phyloP scores from a whole-genome alignment of 2,797 vertebrate species.

The Rhyacichthys aspro region DNA sequence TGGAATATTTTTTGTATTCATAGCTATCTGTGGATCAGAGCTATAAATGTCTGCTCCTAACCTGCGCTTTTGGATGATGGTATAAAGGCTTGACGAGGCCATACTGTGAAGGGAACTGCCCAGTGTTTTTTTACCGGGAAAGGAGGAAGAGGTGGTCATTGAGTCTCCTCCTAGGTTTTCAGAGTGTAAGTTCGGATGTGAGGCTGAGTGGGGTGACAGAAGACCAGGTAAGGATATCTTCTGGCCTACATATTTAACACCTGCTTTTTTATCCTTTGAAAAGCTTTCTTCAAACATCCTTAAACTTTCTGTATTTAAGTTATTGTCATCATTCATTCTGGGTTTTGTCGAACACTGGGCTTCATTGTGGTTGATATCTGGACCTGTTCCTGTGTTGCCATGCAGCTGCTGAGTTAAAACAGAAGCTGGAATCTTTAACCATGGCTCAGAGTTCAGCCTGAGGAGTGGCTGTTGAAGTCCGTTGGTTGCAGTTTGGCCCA shows the following conservation, averaged over 20 bases:
- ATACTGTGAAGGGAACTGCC: conserved; percentile 27
- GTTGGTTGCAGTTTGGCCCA: conserved; percentile 17
- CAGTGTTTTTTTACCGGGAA: conserved; percentile 23
- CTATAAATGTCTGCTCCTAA: conserved; percentile 82
- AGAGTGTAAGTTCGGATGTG: conserved; percentile 69
- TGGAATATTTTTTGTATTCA: conserved; percentile 21
- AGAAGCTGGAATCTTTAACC: conserved; percentile 81
- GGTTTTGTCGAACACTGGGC: conserved; percentile 67
- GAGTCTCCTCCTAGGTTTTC: conserved; percentile 38
- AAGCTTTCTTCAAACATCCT: conserved; percentile 63
- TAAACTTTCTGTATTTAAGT: conserved; percentile 40
- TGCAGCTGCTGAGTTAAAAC: conserved; percentile 72
- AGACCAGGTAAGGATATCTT: conserved; percentile 53
- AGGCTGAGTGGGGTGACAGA: conserved; percentile 59
- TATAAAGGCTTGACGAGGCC: conserved; percentile 80
- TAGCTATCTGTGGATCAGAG: conserved; percentile 82
- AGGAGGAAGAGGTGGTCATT: conserved; percentile 21
- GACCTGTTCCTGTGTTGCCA: conserved; percentile 68
- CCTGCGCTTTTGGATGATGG: conserved; percentile 80
- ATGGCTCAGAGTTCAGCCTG: conserved; percentile 83
- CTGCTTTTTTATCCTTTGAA: conserved; percentile 15
- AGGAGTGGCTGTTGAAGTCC: conserved; percentile 73
- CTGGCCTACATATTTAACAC: conserved; percentile 12
- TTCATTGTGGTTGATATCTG: conserved; percentile 60
- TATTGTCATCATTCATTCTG: conserved; percentile 39